Evolutionary conservation across 2,888 invertebrate genomes (phyloP), one percentile per base, ranked within the genome.

Genomic region (Brachypterus glaber): DNA sequence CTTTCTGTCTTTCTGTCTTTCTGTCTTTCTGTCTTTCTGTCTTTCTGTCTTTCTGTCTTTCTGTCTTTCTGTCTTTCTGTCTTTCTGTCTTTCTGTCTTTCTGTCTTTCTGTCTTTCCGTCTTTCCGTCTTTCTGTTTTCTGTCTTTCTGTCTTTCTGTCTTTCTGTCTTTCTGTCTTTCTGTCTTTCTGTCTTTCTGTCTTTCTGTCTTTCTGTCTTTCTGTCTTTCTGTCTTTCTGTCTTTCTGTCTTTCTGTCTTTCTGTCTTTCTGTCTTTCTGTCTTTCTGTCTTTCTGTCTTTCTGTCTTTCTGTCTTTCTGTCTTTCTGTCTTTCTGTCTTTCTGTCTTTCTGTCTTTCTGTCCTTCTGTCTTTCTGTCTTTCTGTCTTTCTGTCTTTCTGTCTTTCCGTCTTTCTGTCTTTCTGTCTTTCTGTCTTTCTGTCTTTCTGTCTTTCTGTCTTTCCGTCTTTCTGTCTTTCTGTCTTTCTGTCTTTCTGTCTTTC

Each of bases 251-350:
- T 35, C 35, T 35, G 30, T 35, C 30, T 35, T 35, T 35, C 35
- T 35, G 30, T 35, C 30, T 35, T 35, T 35, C 35, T 35, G 30
- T 35, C 30, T 35, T 35, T 35, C 35, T 35, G 30, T 35, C 30
- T 35, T 35, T 35, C 35, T 35, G 30, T 35, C 30, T 35, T 35
- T 35, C 35, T 35, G 17, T 35, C 30, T 35, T 35, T 35, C 35
- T 35, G 30, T 35, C 30, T 35, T 35, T 35, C 35, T 30, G 24
- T 37, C 33, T 37, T 33, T 37, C 37, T 33, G 24, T 37, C 33
- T 37, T 33, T 37, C 37, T 33, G 24, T 37, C 33, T 37, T 37
- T 37, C 37, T 33, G 24, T 37, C 33, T 37, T 33, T 37, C 37
- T 33, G 24, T 37, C 33, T 37, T 33, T 37, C 37, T 33, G 24